Conservation (phyloP, 2,113 vertebrate species). For the Podilymbus podiceps region DNA sequence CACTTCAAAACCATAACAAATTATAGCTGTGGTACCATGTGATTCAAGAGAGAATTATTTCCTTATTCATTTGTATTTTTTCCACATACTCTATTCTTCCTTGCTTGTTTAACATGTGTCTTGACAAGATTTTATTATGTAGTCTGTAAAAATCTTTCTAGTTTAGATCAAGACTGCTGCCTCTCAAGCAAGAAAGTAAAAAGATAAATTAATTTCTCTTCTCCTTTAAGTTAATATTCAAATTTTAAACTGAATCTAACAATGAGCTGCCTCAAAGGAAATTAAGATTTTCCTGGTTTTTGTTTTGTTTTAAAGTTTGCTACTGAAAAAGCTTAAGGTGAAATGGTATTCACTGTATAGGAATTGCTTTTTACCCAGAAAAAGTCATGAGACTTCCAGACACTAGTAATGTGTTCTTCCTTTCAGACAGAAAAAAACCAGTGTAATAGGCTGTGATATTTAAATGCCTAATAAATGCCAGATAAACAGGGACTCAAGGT, state of each 20-base stretch:
- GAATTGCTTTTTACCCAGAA: not conserved
- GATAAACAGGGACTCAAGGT: not conserved
- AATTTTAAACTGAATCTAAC: not conserved
- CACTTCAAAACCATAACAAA: not conserved
- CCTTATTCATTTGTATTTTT: not conserved
- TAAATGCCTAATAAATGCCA: not conserved
- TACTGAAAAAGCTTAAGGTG: not conserved
- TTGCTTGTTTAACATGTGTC: not conserved
- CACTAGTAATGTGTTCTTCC: not conserved
- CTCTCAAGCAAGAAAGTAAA: not conserved
- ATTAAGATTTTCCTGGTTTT: not conserved
- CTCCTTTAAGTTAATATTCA: not conserved
- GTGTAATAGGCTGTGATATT: not conserved
- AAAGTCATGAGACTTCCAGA: not conserved
- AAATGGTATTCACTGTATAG: not conserved
- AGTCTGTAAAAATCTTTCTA: not conserved
- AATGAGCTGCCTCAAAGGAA: not conserved
- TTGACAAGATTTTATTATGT: not conserved
- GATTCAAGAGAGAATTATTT: not conserved
- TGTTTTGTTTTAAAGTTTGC: not conserved
- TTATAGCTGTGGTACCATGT: not conserved
- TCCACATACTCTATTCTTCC: not conserved
- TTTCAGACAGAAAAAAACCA: not conserved
- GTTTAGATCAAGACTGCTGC: not conserved
- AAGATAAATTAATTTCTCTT: not conserved